phyloP scores from a whole-genome alignment of 2,113 vertebrate species.

The Sclerurus mexicanus region DNA sequence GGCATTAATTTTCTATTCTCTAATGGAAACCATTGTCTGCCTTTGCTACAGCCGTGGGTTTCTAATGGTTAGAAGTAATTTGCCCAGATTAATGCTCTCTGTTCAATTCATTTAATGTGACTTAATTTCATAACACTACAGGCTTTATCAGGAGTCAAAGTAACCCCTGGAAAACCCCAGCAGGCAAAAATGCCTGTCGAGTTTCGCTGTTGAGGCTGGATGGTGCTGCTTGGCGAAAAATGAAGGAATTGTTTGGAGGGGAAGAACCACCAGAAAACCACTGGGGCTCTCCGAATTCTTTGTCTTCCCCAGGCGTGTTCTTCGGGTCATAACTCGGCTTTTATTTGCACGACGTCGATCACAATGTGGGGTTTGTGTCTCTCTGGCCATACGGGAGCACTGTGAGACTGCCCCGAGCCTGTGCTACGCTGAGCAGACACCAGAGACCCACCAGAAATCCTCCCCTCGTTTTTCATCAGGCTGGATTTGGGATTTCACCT shows the following conservation, averaged over 20 bases:
- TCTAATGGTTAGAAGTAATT: conserved; percentile 58
- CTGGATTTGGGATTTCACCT: neutral
- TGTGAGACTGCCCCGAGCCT: neutral
- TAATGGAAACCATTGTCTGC: conserved; percentile 19
- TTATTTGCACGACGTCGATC: neutral
- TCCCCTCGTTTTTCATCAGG: fast-evolving
- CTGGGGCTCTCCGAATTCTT: neutral
- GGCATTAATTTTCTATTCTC: conserved; percentile 16
- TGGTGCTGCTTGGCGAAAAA: conserved; percentile 50
- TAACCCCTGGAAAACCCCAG: conserved; percentile 49
- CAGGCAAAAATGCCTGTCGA: conserved; percentile 63
- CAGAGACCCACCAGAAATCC: neutral
- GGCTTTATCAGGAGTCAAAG: conserved; percentile 62
- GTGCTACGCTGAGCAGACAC: neutral
- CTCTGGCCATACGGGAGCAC: neutral
- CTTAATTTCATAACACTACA: conserved; percentile 60
- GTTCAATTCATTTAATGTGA: conserved; percentile 26
- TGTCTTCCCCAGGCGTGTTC: neutral
- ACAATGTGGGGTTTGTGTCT: conserved; percentile 34
- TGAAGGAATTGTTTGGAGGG: conserved; percentile 49
- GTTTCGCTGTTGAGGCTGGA: conserved; percentile 45
- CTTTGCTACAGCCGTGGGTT: neutral
- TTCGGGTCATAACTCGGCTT: neutral
- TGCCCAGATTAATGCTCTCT: conserved; percentile 40
- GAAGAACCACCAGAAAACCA: neutral